These are phyloP conservation scores for Ricordea florida DNA, from an alignment of 92 coral and sea anemone species.

Conservation along the genomic window DNA sequence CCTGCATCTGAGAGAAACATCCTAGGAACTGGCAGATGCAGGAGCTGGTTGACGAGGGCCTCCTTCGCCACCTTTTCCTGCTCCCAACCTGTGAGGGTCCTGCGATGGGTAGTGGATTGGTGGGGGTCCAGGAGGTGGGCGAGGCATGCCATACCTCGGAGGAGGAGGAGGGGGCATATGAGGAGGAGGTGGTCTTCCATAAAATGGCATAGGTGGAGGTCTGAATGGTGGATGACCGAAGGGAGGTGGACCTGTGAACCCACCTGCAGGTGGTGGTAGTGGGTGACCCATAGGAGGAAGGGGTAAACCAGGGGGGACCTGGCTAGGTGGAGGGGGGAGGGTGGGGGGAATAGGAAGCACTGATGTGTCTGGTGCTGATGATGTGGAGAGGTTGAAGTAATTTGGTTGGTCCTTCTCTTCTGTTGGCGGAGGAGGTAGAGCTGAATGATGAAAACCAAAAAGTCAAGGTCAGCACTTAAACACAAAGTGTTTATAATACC, in stretches of 20 bases:
- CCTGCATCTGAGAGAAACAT: not conserved
- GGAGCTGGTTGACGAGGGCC: constrained; percentile 51
- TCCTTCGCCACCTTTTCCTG: constrained; percentile 82
- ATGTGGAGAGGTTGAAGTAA: constrained; percentile 86
- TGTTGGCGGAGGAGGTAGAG: constrained; percentile 91
- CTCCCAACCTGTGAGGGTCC: constrained; percentile 97
- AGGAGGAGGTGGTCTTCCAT: constrained; percentile 82
- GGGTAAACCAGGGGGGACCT: constrained; percentile 73
- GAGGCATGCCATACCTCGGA: constrained; percentile 65
- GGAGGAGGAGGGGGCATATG: constrained; percentile 73
- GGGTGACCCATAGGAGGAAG: constrained; percentile 68
- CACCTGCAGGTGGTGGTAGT: constrained; percentile 78
- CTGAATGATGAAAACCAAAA: constrained; percentile 27
- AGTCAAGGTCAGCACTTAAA: too few relatives aligned
- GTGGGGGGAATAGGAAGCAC: constrained; percentile 68
- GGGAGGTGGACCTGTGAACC: constrained; percentile 85
- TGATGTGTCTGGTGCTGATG: constrained; percentile 54
- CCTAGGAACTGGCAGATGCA: constrained; percentile 26
- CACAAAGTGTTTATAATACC: not conserved
- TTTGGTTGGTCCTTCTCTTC: constrained; percentile 75
- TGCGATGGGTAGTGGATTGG: constrained; percentile 98
- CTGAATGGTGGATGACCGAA: constrained; percentile 92
- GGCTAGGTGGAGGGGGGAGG: constrained; percentile 82
- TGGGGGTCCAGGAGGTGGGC: constrained; percentile 89
- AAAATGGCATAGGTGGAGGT: constrained; percentile 80